Base-by-base conservation (phyloP, 2,888 invertebrate genomes). In the Morpho deidamia region DNA sequence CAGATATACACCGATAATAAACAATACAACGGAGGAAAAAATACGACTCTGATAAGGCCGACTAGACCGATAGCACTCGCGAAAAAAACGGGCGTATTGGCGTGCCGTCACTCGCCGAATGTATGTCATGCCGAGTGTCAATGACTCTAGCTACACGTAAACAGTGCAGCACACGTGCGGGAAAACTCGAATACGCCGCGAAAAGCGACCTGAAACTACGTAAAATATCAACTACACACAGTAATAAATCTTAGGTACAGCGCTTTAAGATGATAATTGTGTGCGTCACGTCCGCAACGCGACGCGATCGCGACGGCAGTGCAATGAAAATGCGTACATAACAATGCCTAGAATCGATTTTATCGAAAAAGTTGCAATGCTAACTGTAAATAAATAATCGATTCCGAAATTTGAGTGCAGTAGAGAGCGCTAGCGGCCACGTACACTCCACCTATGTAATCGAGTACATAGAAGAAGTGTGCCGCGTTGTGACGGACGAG, bases 121-220 rank as follows among this genome's bases (percentile, higher is more conserved):
- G 87, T 89, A 76, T 90, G 90, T 90, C 90, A 91, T 74, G 81
- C 74, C 76, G 47, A 33, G 79, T 80, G 87, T 88, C 88, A 88
- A 76, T 83, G 88, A 87, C 87, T 80, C 74, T 72, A 49, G 74
- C 72, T 37, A 73, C 75, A 79, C 81, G 86, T 88, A 88, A 85
- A 83, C 82, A 80, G 71, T 71, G 66, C 70, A 72, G 65, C 72
- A 78, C 88, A 86, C 83, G 87, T 84, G 84, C 81, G 76, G 68
- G 64, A 69, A 69, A 71, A 59, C 56, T 55, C 65, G 64, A 58
- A 74, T 75, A 76, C 72, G 64, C 66, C 69, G 68, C 68, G 69
- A 67, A 65, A 69, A 55, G 40, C 55, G 51, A 40, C 34, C 38
- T 33, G 50, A 47, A 47, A 47, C 43, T 35, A 42, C 51, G 46